phyloP scores from a whole-genome alignment of 64 coral and sea anemone genomes.

The Cladopsammia gracilis region DNA sequence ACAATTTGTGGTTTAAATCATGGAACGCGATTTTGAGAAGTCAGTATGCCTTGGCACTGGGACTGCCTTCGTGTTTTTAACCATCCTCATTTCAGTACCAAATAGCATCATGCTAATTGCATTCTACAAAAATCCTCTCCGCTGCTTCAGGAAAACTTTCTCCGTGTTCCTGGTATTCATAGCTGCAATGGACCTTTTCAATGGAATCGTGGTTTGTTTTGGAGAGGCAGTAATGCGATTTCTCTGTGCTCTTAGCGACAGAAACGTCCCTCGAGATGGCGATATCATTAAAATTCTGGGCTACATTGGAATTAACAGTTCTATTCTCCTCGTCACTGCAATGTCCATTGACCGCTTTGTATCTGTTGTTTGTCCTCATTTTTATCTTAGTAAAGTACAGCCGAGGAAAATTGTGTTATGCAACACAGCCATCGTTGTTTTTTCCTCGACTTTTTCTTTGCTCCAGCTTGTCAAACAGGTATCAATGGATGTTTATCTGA shows the following conservation, averaged over 20 bases:
- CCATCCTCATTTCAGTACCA: neutral
- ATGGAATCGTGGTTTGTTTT: neutral
- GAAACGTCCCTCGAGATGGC: neutral
- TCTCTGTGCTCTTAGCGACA: neutral
- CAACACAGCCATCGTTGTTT: neutral
- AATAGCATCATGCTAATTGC: neutral
- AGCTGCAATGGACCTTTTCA: neutral
- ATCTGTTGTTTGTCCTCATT: slow-evolving; percentile 16
- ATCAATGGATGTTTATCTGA: neutral
- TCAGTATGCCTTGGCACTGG: neutral
- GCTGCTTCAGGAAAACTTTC: neutral
- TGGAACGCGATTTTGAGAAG: slow-evolving; percentile 5
- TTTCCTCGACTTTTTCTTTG: neutral
- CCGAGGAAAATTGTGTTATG: neutral
- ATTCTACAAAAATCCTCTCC: neutral
- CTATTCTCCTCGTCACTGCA: slow-evolving; percentile 1
- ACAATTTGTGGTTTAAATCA: too few relatives aligned
- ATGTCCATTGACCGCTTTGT: slow-evolving; percentile 25
- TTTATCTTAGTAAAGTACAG: neutral
- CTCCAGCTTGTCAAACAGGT: neutral
- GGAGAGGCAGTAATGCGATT: neutral
- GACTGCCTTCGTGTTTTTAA: neutral
- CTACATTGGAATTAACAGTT: slow-evolving; percentile 18
- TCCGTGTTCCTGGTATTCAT: slow-evolving; percentile 17
- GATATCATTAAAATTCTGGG: neutral